phyloP scores from a whole-genome alignment of 2,797 vertebrate species.

The Mus caroli region DNA sequence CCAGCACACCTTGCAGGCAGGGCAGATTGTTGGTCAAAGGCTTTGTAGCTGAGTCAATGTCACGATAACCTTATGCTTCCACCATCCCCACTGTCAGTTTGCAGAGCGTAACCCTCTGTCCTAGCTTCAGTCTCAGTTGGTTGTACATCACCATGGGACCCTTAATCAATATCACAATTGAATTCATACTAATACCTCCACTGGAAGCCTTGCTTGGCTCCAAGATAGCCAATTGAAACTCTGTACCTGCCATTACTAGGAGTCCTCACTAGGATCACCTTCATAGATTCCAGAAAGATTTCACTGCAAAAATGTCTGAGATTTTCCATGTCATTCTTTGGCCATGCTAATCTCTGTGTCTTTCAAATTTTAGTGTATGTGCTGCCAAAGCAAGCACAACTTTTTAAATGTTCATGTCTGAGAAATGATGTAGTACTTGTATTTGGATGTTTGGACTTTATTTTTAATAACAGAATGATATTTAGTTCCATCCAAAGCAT shows the following conservation, averaged over 20 bases:
- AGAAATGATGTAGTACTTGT: neutral
- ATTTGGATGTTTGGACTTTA: no score
- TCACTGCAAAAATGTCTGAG: neutral
- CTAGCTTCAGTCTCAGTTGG: neutral
- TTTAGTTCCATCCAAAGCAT: neutral
- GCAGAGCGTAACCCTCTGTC: neutral
- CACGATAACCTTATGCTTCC: no score
- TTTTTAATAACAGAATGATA: neutral
- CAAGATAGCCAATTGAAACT: neutral
- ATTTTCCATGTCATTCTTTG: neutral
- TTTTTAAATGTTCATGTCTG: neutral
- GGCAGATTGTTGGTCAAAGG: neutral
- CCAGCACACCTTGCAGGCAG: neutral
- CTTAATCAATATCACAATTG: neutral
- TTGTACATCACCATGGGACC: neutral
- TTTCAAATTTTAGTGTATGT: no score
- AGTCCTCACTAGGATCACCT: neutral
- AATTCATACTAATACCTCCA: neutral
- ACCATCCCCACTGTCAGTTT: neutral
- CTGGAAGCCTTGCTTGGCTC: neutral
- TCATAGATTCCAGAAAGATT: neutral
- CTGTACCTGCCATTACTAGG: neutral
- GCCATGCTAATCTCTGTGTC: neutral
- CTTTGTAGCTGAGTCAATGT: neutral
- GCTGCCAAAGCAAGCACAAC: neutral